phyloP scores from a whole-genome alignment of 64 coral and sea anemone species.

The Stylophora pistillata region DNA sequence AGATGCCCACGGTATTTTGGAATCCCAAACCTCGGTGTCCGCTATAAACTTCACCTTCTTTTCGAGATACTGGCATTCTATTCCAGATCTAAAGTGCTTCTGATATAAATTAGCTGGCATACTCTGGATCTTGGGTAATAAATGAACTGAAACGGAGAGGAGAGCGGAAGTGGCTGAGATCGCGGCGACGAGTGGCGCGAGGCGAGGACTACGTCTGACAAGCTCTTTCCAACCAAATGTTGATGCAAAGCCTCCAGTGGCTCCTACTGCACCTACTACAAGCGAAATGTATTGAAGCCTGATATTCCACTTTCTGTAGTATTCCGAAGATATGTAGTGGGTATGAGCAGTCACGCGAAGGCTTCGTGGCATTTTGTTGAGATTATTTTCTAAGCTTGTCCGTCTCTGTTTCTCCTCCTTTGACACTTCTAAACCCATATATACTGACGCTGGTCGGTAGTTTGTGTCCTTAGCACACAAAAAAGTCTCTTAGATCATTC shows the following conservation, averaged over 20 bases:
- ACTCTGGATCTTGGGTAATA: neutral
- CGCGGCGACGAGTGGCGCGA: neutral
- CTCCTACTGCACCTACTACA: neutral
- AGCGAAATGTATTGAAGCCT: neutral
- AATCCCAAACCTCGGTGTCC: slow-evolving; percentile 1
- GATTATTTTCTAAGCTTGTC: neutral
- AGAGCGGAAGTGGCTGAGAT: neutral
- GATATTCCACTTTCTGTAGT: neutral
- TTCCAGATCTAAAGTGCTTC: slow-evolving; percentile 6
- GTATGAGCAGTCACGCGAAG: neutral
- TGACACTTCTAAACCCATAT: neutral
- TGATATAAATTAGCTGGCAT: neutral
- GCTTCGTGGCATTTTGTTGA: neutral
- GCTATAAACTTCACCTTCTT: neutral
- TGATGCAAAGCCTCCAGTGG: neutral
- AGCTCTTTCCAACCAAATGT: slow-evolving; percentile 2
- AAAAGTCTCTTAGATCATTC: too few species aligned
- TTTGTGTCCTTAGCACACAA: too few species aligned
- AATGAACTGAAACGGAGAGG: neutral
- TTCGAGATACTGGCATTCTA: slow-evolving; percentile 4
- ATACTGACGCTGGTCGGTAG: neutral
- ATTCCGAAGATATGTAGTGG: slow-evolving; percentile 9
- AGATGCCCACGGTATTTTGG: neutral
- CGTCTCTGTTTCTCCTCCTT: neutral
- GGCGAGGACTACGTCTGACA: neutral